A percentile compares a stretch with the other conserved stretches of the same genome.
Evolutionary conservation across 2,888 invertebrate genomes (phyloP).

Genomic region (Zaprionus bogoriensis): DNA sequence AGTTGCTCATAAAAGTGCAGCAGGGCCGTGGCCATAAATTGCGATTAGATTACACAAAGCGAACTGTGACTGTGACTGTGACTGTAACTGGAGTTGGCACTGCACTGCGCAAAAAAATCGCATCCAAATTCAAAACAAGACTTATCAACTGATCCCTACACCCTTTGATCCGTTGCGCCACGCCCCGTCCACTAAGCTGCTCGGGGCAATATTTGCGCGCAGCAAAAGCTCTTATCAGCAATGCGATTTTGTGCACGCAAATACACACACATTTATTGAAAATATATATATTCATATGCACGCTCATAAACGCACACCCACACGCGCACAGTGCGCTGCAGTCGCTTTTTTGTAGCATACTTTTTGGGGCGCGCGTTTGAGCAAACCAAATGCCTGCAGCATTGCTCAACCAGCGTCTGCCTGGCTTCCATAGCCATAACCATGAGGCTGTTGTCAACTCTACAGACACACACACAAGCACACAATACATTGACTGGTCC

Average conservation of each 20-base stretch:
- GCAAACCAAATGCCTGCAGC: neutral
- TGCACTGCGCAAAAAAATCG: slow-evolving; percentile 4
- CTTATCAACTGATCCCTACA: slow-evolving; percentile 31
- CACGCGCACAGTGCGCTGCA: neutral
- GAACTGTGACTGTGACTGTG: slow-evolving; percentile 59
- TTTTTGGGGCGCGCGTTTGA: slow-evolving; percentile 25
- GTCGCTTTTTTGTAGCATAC: slow-evolving; percentile 41
- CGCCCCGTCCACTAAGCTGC: neutral
- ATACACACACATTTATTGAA: neutral
- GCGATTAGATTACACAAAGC: slow-evolving; percentile 79
- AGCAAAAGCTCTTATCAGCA: slow-evolving; percentile 40
- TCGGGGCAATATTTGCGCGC: slow-evolving; percentile 20
- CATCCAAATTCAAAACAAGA: slow-evolving; percentile 37
- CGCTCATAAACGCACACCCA: neutral
- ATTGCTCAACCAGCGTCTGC: neutral
- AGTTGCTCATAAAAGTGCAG: slow-evolving; percentile 57
- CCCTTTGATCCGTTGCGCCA: neutral
- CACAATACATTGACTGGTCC: too few species aligned
- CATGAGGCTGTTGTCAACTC: neutral
- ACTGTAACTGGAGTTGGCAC: too few species aligned
- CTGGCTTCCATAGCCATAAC: neutral
- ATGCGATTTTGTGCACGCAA: slow-evolving; percentile 46
- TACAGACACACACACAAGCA: neutral
- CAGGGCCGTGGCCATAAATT: slow-evolving; percentile 70
- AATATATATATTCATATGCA: too few species aligned